Base-by-base conservation (phyloP, 2,113 vertebrate genomes). In the Phaethon lepturus region DNA sequence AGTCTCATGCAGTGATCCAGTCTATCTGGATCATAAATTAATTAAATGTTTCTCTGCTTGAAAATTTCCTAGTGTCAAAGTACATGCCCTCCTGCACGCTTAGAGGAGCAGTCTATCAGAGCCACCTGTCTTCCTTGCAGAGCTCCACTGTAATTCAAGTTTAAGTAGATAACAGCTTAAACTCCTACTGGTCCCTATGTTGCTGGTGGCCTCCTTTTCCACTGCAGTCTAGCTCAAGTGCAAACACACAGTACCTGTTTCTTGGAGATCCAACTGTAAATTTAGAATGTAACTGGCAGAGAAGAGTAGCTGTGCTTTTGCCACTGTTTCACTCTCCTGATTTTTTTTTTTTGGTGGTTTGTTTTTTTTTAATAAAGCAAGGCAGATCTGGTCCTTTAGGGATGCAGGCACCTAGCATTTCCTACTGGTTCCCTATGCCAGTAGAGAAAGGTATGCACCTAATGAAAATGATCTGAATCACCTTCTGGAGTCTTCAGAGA, bases 21-120 rank as follows among this genome's bases (percentile, higher is more conserved):
- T 58, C 24, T 93, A 55, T 53, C 50, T 77, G 25, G 23, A 91
- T 68, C 50, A 89, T 40, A 86, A 73, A 88, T 86, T 88, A 95
- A 92, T 86, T 80, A 94, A 86, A 26, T 31, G 17, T 84, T 92
- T 59, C 29, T 53, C 55, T 91, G 55, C 45, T 35, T 80, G n/a
- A 94, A 67, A 71, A 40, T 74, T 74, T 88, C 23, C 28, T 45
- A 14, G 11, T 63, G 25, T 31, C 24, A 25, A 67, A 62, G 22
- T 33, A 10, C 8, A 20, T 8, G 10, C 15, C n/a, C 22, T 69
- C 16, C 18, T 86, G 28, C n/a, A n/a, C 42, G 31, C 10, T 77
- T 73, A 7, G 16, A 60, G 52, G 12, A 83, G 7, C 7, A 73
- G 33, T 4, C 15, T 64, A 40, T 49, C 49, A 69, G 33, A 88